phyloP scores from a whole-genome alignment of 2,113 vertebrate species.

The Polyodon spathula region DNA sequence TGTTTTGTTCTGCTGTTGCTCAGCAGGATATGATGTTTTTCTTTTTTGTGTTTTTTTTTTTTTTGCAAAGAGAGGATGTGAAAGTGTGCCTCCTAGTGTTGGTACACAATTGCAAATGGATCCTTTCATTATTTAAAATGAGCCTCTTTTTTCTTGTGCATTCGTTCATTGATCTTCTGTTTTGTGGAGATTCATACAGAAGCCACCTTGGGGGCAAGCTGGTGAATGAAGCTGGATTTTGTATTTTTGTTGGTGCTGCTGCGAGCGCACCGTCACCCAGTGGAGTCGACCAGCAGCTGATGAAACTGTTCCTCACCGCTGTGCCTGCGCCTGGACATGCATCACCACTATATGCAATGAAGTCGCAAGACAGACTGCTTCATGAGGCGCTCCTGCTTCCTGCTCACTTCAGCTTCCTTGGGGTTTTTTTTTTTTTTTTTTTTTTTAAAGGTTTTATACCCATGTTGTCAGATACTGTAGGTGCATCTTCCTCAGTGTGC shows the following conservation, averaged over 20 bases:
- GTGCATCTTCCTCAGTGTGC: slow-evolving; percentile 13
- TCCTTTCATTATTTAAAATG: slow-evolving; percentile 16
- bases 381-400: slow-evolving; percentile 4
- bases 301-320: slow-evolving; percentile 81
- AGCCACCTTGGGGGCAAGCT: neutral
- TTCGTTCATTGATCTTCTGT: neutral
- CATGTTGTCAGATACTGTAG: slow-evolving; percentile 21
- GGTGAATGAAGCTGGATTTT: slow-evolving; percentile 6
- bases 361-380: slow-evolving; percentile 11
- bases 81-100: neutral
- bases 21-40: no score
- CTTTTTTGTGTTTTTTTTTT: no score
- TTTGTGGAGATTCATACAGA: neutral
- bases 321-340: slow-evolving; percentile 77
- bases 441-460: slow-evolving; percentile 21
- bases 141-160: neutral
- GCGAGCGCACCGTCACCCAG: slow-evolving; percentile 57
- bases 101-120: slow-evolving; percentile 36
- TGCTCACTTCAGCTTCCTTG: neutral
- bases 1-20: no score
- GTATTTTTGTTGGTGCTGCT: slow-evolving; percentile 49
- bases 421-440: slow-evolving; percentile 24
- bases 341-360: slow-evolving; percentile 62
- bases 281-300: slow-evolving; percentile 62
- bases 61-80: no score